Evolutionary conservation across 2,888 invertebrate genomes (phyloP), one percentile per base, ranked within the genome.

Genomic region (Nasonia oneida): DNA sequence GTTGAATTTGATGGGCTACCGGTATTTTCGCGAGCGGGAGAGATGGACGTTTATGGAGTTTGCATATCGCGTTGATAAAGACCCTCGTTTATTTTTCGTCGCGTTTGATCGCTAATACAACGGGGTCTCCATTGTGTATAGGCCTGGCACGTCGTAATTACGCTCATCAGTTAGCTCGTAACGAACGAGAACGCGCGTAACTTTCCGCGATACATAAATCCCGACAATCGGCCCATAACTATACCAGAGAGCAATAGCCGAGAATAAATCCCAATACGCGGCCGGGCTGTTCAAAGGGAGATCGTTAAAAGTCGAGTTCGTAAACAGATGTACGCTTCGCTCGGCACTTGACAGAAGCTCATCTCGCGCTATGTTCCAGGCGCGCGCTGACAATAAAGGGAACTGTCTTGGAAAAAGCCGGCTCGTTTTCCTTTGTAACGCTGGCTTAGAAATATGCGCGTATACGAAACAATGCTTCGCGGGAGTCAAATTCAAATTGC

Each of bases 351-450:
- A 74, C 73, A 64, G 73, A 61, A 83, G 83, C 71, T 83, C 73
- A 83, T 79, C 73, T 80, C 64, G 12, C 76, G 64, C 42, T 71
- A 42, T 78, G 78, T 12, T 73, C 73, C 47, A 73, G 6, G 39
- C 75, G 67, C 67, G n/a, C 61, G 67, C 80, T 67, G 80, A 75
- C 75, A 80, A 84, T 84, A 84, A 84, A 84, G 84, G 84, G 80
- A 75, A 79, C 84, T 75, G 84, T 84, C 84, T 83, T 83, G 79
- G n/a, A 61, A 53, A 64, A 67, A 80, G 74, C 67, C 39, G 37
- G 33, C 29, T 61, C n/a, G 42, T 50, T 53, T 57, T 29, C 80
- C 80, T 80, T 84, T 84, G 84, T 80, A 80, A 80, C 67, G 29
- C 75, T 80, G 80, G 75, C 80, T 80, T 80, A 80, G 84, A 84